Base-by-base conservation (phyloP, 2,888 invertebrate genomes). In the Drosophila quinaria region DNA sequence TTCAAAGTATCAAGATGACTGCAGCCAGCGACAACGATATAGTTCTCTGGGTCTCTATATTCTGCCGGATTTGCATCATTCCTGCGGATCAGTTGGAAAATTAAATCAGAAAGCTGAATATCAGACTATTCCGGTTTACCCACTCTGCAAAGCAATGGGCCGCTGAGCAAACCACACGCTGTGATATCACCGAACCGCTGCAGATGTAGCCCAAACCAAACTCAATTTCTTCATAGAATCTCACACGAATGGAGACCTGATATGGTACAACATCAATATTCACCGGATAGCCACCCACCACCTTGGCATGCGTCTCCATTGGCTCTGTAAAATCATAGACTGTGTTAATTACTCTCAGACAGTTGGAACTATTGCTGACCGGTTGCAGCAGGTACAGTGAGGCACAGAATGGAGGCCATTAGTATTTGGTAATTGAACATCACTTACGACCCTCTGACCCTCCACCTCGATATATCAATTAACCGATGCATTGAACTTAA, bases 61-160 rank as follows among this genome's bases (percentile, higher is more conserved):
- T 5, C 3, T 2, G 49, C 13, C 3, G 66, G 58, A 0, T 8
- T 2, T 0, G 78, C 41, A 0, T 4, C 25, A 9, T 80, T 82
- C 0, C 86, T 83, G 2, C n/a, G 10, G 3, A 8, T 1, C 1
- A 31, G n/a, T 55, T 8, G 11, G 5, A 0, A 8, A 49, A 11
- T 44, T 5, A 41, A n/a, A 8, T 35, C 1, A 1, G 4, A 19
- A 9, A 37, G 8, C 29, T 11, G 8, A 6, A 1, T 6, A 15
- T 1, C 6, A 8, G 10, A 0, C 11, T 9, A 2, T 4, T 22
- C 2, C 2, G 25, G 13, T 37, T 1, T 9, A 70, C 78, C 17
- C 56, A 83, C 83, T 69, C 65, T 49, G 70, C 72, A 62, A 70
- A 83, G 22, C 83, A 83, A 35, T 83, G 83, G 17, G 83, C 87